phyloP scores from a whole-genome alignment of 2,888 invertebrate species.

The Notodonta ziczac region DNA sequence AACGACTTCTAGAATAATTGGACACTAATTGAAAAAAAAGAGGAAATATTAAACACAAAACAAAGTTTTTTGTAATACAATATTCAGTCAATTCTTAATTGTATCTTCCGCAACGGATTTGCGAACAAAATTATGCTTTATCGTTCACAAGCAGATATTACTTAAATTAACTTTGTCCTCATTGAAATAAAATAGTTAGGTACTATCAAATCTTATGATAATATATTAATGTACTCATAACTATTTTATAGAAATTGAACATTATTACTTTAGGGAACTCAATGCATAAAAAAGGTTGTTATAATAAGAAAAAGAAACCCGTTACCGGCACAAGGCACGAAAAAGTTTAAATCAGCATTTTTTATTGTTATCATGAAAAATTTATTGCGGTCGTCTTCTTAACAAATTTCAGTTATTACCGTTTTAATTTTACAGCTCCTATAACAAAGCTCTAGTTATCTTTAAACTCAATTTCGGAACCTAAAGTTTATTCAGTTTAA shows the following conservation, averaged over 20 bases:
- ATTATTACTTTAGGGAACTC: no score
- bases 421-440: conserved; percentile 25
- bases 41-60: no score
- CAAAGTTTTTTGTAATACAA: neutral
- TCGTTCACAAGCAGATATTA: neutral
- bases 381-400: conserved; percentile 6
- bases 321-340: neutral
- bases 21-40: no score
- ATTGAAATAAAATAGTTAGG: no score
- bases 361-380: conserved; percentile 2
- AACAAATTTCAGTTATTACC: conserved; percentile 22
- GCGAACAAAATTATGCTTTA: conserved; percentile 1
- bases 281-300: neutral
- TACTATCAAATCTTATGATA: no score
- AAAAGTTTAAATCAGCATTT: conserved; percentile 2
- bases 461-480: conserved; percentile 18
- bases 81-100: neutral
- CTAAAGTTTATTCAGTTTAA: conserved; percentile 14
- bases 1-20: no score
- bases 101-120: neutral
- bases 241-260: no score
- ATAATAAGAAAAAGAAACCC: neutral
- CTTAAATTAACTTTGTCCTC: neutral
- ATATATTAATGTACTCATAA: no score
- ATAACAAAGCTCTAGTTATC: conserved; percentile 8